Evolutionary conservation across 2,797 vertebrate genomes (phyloP).

Genomic region (Centroberyx gerrardi): DNA sequence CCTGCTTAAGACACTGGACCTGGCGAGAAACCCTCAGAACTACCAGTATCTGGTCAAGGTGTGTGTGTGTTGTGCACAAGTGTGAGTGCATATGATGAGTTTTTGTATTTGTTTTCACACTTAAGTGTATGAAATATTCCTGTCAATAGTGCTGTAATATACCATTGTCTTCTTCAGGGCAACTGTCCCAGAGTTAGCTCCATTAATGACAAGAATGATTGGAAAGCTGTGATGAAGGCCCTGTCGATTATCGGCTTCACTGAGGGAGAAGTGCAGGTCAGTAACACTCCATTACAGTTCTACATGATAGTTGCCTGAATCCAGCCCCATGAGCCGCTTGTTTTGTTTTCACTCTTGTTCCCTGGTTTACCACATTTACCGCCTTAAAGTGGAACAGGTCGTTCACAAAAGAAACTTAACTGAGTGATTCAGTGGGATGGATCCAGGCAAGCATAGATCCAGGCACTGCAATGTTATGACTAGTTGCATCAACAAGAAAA

Average conservation of each 20-base stretch:
- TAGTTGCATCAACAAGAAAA: too few relatives aligned
- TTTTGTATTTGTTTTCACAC: slow-evolving; percentile 10
- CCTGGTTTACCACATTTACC: slow-evolving; percentile 9
- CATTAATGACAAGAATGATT: slow-evolving; percentile 96
- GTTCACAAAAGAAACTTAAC: neutral
- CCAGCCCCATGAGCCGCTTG: neutral
- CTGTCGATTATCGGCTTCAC: slow-evolving; percentile 91
- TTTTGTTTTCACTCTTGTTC: slow-evolving; percentile 10
- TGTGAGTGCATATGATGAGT: slow-evolving; percentile 4
- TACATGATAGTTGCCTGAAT: neutral
- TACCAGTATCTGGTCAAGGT: slow-evolving; percentile 96
- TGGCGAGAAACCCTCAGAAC: slow-evolving; percentile 92
- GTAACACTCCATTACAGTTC: slow-evolving; percentile 16
- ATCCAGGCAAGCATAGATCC: neutral
- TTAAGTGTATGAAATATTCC: neutral
- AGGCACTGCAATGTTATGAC: too few relatives aligned
- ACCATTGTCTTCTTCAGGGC: slow-evolving; percentile 84
- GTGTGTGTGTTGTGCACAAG: slow-evolving; percentile 29
- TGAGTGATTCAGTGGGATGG: neutral
- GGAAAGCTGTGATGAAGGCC: slow-evolving; percentile 93
- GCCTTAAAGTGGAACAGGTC: neutral
- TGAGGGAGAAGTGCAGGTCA: slow-evolving; percentile 93
- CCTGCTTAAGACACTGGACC: slow-evolving; percentile 88
- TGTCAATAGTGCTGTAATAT: slow-evolving; percentile 9
- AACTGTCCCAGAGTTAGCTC: slow-evolving; percentile 96